phyloP scores from a whole-genome alignment of 2,797 vertebrate genomes.

The Smutsia temminckii region DNA sequence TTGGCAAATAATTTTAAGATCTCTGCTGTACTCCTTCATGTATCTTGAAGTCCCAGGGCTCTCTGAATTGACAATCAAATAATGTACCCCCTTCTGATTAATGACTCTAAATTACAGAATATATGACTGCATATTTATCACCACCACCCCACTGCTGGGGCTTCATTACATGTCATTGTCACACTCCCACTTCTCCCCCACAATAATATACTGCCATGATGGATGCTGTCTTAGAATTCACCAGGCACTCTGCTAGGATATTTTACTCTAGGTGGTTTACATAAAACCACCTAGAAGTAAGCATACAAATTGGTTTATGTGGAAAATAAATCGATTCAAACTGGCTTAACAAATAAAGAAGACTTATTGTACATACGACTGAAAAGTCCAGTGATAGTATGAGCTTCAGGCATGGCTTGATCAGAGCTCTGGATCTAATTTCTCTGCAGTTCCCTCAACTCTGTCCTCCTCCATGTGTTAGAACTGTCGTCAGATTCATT shows the following conservation, averaged over 20 bases:
- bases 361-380: not conserved
- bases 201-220: not conserved
- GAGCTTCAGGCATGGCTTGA: not conserved
- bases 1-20: slow-evolving; percentile 40
- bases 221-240: not conserved
- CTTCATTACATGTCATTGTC: not conserved
- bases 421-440: not conserved
- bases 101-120: slow-evolving; percentile 67
- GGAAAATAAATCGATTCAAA: not conserved
- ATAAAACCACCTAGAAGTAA: not conserved
- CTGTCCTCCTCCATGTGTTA: not conserved
- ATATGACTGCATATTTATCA: slow-evolving; percentile 44
- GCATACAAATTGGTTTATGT: not conserved
- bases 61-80: slow-evolving; percentile 29
- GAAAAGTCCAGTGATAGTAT: not conserved
- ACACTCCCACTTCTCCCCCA: not conserved
- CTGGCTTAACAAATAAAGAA: not conserved
- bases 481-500: not conserved
- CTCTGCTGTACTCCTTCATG: not conserved
- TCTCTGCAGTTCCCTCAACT: not conserved
- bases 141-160: not conserved
- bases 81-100: slow-evolving; percentile 54
- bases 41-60: not conserved
- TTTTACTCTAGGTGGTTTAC: not conserved
- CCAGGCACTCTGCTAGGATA: not conserved